Conservation (phyloP, 2,797 vertebrate species). For the Pangasius mekongensis region DNA sequence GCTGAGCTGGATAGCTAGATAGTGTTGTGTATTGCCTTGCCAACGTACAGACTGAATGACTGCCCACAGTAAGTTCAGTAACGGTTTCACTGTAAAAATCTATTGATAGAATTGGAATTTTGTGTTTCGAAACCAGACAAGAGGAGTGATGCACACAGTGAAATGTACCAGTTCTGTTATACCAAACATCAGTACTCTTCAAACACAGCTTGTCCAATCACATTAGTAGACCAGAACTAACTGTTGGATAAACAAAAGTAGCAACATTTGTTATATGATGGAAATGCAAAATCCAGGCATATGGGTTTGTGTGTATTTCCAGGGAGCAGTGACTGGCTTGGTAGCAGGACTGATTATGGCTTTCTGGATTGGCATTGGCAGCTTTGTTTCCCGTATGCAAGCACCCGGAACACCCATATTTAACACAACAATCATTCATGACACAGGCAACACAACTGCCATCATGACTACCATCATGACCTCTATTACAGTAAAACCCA, state of each 20-base stretch:
- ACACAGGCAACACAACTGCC: conserved; percentile 71
- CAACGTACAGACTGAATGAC: background rate
- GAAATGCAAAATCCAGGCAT: background rate
- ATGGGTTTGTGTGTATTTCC: conserved; percentile 28
- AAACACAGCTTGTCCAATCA: background rate
- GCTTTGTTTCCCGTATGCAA: conserved; percentile 68
- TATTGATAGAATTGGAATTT: background rate
- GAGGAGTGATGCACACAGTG: background rate
- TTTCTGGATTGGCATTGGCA: conserved; percentile 94
- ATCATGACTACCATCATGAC: conserved; percentile 69
- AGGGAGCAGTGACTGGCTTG: conserved; percentile 88
- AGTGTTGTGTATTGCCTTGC: background rate
- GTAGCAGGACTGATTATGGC: conserved; percentile 87
- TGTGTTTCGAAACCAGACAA: background rate
- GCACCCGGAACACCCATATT: background rate
- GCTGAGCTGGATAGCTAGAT: background rate
- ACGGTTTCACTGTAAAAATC: background rate
- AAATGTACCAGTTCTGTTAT: background rate
- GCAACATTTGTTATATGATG: background rate
- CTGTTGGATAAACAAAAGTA: background rate
- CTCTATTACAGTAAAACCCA: conserved; percentile 58
- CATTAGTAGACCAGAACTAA: background rate
- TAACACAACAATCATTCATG: conserved; percentile 61
- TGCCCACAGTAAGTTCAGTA: background rate
- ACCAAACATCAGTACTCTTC: background rate